phyloP scores from a whole-genome alignment of 1,140 invertebrate species.

The Parasteatoda tepidariorum region DNA sequence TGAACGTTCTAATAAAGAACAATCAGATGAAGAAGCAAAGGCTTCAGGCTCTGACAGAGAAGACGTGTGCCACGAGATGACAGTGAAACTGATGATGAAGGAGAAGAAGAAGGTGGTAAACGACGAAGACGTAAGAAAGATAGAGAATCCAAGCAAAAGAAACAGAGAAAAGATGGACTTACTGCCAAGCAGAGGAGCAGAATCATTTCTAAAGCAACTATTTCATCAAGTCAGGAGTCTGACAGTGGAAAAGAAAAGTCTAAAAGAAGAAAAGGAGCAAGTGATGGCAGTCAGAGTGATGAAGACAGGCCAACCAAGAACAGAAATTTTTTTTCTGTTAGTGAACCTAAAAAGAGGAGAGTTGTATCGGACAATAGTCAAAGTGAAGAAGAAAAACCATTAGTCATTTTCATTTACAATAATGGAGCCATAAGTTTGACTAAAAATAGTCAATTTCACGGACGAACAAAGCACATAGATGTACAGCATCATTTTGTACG shows the following conservation, averaged over 20 bases:
- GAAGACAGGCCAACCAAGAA: no score
- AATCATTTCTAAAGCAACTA: conserved; percentile 94
- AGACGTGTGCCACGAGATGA: conserved; percentile 44
- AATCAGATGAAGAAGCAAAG: no score
- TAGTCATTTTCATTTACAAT: no score
- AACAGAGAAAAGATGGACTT: conserved; percentile 74
- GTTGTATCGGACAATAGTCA: no score
- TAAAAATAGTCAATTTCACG: conserved; percentile 60
- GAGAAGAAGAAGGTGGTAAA: conserved; percentile 62
- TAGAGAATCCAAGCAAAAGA: conserved; percentile 31
- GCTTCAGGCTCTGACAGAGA: no score
- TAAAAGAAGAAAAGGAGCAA: conserved; percentile 2
- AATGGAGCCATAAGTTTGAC: conserved; percentile 64
- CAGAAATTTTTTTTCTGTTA: no score
- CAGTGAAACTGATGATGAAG: conserved; percentile 55
- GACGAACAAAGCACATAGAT: conserved; percentile 65
- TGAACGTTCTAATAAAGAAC: no score
- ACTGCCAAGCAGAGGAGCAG: conserved; percentile 85
- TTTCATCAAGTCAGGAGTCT: conserved; percentile 89
- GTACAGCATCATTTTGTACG: conserved; percentile 65
- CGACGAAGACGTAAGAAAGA: conserved; percentile 16
- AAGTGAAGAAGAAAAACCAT: no score
- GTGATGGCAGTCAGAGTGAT: no score
- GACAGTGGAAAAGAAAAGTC: conserved; percentile 75
- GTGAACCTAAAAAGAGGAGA: no score